Percentiles rank a stretch among this genome's conserved stretches.
phyloP scores from a whole-genome alignment of 2,888 invertebrate genomes.

The Digitonthophagus gazella region DNA sequence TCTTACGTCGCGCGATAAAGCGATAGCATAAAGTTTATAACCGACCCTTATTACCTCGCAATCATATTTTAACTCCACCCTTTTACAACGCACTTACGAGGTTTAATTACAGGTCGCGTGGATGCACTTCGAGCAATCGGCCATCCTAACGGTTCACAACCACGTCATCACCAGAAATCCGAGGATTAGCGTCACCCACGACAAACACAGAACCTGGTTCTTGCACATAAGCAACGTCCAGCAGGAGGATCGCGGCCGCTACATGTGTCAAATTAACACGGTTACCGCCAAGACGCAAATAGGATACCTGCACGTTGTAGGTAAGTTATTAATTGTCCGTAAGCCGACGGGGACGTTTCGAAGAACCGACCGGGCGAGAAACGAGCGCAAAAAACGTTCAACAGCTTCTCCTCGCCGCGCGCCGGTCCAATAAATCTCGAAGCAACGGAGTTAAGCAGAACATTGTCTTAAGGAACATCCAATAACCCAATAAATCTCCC shows the following conservation, averaged over 20 bases:
- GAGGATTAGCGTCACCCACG: constrained; percentile 86
- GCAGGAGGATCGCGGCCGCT: constrained; percentile 86
- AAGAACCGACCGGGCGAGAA: background rate
- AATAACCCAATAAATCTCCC: background rate
- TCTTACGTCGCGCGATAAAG: constrained; percentile 24
- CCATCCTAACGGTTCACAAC: constrained; percentile 89
- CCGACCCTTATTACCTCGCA: constrained; percentile 34
- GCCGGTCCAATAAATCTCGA: background rate
- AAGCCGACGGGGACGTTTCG: background rate
- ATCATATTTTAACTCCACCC: constrained; percentile 34
- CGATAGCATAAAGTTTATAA: constrained; percentile 37
- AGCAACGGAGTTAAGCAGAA: background rate
- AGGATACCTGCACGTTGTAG: constrained; percentile 88
- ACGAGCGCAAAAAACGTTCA: background rate
- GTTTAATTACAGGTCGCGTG: constrained; percentile 76
- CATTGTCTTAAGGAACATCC: background rate
- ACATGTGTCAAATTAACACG: constrained; percentile 94
- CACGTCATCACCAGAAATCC: constrained; percentile 93
- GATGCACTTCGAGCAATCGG: constrained; percentile 95
- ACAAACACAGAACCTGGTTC: constrained; percentile 91
- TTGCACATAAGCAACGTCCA: constrained; percentile 90
- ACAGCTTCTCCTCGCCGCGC: background rate
- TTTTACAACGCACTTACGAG: constrained; percentile 19
- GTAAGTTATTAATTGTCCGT: constrained; percentile 58
- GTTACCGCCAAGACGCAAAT: constrained; percentile 91